Conservation (phyloP, 2,113 vertebrate genomes). For the Osmerus mordax region DNA sequence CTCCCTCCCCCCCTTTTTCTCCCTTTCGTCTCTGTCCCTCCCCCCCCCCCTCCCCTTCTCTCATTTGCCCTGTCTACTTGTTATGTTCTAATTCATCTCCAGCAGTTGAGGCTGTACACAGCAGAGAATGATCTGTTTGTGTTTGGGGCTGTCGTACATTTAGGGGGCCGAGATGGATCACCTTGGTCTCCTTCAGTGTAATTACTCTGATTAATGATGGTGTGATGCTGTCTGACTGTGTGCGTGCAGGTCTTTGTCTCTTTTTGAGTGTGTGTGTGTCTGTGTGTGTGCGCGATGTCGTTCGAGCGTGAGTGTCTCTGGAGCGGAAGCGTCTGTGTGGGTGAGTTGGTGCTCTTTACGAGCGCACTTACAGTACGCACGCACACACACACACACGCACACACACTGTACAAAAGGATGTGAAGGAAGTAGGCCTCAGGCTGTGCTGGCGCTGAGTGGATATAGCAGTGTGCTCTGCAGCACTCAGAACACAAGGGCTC, state of each 20-base stretch:
- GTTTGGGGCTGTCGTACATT: not conserved
- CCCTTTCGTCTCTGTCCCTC: not conserved
- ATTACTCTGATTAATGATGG: not conserved
- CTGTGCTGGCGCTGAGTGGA: not conserved
- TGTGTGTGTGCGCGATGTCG: not conserved
- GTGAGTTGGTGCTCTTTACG: no score
- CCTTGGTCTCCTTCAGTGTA: not conserved
- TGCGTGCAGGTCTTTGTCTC: not conserved
- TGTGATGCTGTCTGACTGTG: not conserved
- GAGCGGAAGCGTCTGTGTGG: no score
- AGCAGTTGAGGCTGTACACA: not conserved
- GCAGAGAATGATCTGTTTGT: not conserved
- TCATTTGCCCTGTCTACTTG: not conserved
- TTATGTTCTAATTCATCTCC: not conserved
- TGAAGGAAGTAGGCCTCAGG: not conserved
- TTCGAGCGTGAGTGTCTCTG: not conserved
- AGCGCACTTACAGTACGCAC: no score
- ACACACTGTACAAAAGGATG: not conserved
- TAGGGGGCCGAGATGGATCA: not conserved
- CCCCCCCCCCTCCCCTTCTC: not conserved
- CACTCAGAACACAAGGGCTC: not conserved
- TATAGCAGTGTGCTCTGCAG: not conserved
- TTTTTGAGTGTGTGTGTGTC: not conserved
- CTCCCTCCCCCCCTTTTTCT: not conserved
- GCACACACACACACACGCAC: not conserved